A percentile compares a stretch with the other conserved stretches of the same genome.
Conservation (phyloP, 2,797 vertebrate genomes). For the Graptemys geographica region DNA sequence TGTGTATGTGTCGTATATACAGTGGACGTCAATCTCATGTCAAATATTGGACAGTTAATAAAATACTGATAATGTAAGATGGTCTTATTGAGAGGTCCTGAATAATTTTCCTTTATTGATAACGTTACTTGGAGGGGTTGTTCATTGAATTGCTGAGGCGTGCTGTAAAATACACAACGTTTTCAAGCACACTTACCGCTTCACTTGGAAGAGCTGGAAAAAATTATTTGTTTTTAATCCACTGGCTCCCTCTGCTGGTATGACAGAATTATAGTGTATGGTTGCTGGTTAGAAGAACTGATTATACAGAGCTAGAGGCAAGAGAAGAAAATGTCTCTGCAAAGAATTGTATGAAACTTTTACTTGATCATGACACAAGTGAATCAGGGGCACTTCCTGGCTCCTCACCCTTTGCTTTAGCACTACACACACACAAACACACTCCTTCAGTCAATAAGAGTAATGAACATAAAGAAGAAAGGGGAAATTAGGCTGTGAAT, state of each 20-base stretch:
- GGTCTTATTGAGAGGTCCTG: background rate
- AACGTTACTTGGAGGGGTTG: background rate
- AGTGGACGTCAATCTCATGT: background rate
- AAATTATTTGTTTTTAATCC: constrained; percentile 49
- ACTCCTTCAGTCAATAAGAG: background rate
- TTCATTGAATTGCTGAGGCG: background rate
- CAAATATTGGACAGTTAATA: background rate
- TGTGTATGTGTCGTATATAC: background rate
- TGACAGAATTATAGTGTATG: background rate
- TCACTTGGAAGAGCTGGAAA: background rate
- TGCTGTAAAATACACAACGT: background rate
- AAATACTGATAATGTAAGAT: background rate
- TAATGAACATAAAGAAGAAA: background rate
- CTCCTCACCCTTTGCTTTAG: background rate
- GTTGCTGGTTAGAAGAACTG: background rate
- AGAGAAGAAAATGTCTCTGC: background rate
- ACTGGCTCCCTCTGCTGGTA: constrained; percentile 80
- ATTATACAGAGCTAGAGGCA: background rate
- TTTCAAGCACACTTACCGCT: background rate
- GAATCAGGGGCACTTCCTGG: background rate
- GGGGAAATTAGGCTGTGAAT: background rate
- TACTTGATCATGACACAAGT: background rate
- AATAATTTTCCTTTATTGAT: background rate
- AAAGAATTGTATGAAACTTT: background rate
- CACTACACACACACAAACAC: background rate